A percentile compares a stretch with the other conserved stretches of the same genome.
Conservation (phyloP, 2,888 invertebrate genomes). For the Hyposoter didymator region DNA sequence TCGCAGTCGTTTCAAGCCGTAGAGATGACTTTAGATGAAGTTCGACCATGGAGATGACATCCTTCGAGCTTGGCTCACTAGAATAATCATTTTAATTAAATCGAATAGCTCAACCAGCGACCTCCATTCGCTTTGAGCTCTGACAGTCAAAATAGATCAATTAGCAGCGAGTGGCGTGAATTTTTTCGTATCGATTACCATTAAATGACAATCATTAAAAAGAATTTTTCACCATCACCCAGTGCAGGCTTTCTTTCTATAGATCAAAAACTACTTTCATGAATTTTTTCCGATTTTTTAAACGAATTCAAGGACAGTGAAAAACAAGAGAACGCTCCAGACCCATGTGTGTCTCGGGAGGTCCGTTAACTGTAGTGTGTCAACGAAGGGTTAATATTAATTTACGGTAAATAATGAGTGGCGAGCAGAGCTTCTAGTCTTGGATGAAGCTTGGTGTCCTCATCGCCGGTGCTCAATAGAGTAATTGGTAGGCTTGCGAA, state of each 20-base stretch:
- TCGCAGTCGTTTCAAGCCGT: constrained; percentile 54
- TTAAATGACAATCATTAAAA: no score
- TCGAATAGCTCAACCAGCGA: neutral
- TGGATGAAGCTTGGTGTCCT: constrained; percentile 78
- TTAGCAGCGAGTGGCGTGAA: no score
- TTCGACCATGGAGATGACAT: constrained; percentile 76
- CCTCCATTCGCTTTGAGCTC: neutral
- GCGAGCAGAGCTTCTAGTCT: constrained; percentile 79
- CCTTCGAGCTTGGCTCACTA: constrained; percentile 75
- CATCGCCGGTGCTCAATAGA: constrained; percentile 78
- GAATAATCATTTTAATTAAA: constrained; percentile 5
- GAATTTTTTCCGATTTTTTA: no score
- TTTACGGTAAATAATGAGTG: constrained; percentile 77
- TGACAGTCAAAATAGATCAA: neutral
- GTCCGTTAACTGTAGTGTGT: no score
- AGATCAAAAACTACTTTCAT: no score
- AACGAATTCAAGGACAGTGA: no score
- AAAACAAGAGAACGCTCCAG: no score
- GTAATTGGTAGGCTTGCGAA: constrained; percentile 80
- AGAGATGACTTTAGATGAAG: constrained; percentile 76
- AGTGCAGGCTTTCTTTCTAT: no score
- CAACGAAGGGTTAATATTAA: no score
- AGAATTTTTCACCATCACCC: no score
- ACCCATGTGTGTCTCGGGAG: no score
- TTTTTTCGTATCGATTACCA: no score